These are phyloP conservation scores for Caenorhabditis remanei DNA, from an alignment of 1,140 invertebrate genomes.

Conservation along the genomic window DNA sequence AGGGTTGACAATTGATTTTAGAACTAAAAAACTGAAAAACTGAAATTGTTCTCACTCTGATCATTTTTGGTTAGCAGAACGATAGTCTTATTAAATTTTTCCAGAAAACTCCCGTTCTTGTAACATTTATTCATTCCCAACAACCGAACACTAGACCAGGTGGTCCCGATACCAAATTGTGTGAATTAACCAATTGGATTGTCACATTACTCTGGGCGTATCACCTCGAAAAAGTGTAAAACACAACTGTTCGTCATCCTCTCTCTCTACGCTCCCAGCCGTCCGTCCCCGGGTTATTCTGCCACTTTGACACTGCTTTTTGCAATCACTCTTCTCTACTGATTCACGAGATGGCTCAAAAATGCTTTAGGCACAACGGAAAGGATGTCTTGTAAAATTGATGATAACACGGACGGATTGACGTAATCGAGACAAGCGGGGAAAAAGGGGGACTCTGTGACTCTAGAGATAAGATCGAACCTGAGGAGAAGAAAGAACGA, in stretches of 20 bases:
- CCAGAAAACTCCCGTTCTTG: neutral
- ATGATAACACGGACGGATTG: conserved; percentile 54
- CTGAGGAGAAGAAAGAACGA: neutral
- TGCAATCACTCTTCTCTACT: conserved; percentile 5
- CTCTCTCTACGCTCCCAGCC: no score
- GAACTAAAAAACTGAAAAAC: no score
- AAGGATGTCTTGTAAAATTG: conserved; percentile 40
- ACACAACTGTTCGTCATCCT: conserved; percentile 33
- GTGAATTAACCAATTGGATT: conserved; percentile 51
- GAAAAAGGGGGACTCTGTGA: neutral
- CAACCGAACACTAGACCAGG: neutral
- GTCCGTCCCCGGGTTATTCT: neutral
- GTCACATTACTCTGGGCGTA: neutral
- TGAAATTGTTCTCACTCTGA: no score
- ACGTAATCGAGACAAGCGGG: conserved; percentile 9
- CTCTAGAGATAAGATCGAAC: neutral
- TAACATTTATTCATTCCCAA: neutral
- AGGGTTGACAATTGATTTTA: no score
- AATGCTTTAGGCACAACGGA: neutral
- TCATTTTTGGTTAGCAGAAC: no score
- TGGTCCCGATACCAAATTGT: conserved; percentile 19
- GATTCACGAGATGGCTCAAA: conserved; percentile 2
- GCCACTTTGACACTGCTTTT: conserved; percentile 32
- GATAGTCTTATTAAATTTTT: neutral
- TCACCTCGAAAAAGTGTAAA: conserved; percentile 12